These are phyloP conservation scores for Toxostoma redivivum DNA, from an alignment of 2,113 vertebrate genomes.

Conservation along the genomic window DNA sequence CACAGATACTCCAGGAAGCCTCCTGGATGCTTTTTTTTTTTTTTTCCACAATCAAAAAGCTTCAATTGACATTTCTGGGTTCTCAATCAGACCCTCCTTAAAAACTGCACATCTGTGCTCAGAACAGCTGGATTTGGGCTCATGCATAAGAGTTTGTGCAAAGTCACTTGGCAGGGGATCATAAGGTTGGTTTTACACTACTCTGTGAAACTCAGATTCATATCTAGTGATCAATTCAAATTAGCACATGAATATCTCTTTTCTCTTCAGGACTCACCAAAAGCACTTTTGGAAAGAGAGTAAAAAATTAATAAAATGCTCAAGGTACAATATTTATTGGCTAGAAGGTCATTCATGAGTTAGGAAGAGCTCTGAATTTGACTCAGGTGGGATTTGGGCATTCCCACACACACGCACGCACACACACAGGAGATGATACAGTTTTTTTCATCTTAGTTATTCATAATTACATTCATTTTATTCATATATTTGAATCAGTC, in stretches of 20 bases:
- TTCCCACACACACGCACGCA: background rate
- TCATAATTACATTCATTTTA: background rate
- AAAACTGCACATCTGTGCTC: background rate
- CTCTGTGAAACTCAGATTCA: background rate
- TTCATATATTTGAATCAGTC: background rate
- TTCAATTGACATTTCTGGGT: background rate
- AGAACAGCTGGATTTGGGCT: background rate
- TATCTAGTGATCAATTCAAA: background rate
- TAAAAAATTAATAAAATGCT: background rate
- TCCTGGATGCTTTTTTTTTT: background rate
- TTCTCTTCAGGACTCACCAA: background rate
- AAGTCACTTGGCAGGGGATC: background rate
- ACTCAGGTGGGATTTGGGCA: background rate
- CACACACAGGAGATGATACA: background rate
- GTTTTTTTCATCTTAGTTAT: background rate
- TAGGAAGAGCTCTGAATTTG: background rate
- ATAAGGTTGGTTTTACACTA: background rate
- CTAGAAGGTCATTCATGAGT: background rate
- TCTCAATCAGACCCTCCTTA: background rate
- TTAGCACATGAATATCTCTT: background rate
- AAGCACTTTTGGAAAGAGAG: background rate
- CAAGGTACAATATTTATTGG: background rate
- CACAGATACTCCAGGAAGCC: background rate
- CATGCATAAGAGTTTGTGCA: background rate
- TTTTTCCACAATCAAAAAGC: background rate